Percentiles rank a stretch among this genome's conserved stretches.
Evolutionary conservation across 2,797 vertebrate species (phyloP).

Genomic region (Sebastes nivosus): DNA sequence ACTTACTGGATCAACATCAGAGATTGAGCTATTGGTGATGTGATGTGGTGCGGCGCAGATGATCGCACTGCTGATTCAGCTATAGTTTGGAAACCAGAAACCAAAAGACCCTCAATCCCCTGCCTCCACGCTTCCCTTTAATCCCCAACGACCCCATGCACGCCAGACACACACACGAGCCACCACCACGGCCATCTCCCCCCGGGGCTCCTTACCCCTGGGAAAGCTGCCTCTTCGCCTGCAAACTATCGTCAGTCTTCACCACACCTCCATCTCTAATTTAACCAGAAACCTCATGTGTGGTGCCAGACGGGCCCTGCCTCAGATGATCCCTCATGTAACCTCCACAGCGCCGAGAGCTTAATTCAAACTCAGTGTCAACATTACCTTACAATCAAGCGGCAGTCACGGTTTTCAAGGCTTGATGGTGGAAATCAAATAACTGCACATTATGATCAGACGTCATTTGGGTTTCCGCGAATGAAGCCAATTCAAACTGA

Average conservation of each 20-base stretch:
- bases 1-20: slow-evolving; percentile 68
- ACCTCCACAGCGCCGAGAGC: slow-evolving; percentile 19
- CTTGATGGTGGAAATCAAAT: slow-evolving; percentile 61
- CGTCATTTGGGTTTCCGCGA: slow-evolving; percentile 57
- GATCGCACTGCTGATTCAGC: slow-evolving; percentile 72
- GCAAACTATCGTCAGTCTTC: slow-evolving; percentile 38
- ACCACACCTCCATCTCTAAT: slow-evolving; percentile 66
- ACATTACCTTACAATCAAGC: slow-evolving; percentile 58
- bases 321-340: slow-evolving; percentile 38
- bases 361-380: slow-evolving; percentile 35
- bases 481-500: slow-evolving; percentile 56
- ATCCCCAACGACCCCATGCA: slow-evolving; percentile 53
- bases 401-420: slow-evolving; percentile 48
- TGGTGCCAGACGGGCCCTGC: slow-evolving; percentile 38
- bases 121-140: slow-evolving; percentile 59
- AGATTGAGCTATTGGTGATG: slow-evolving; percentile 51
- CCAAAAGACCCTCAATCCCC: slow-evolving; percentile 60
- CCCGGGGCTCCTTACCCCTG: slow-evolving; percentile 13
- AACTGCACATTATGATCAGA: slow-evolving; percentile 59
- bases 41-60: slow-evolving; percentile 66
- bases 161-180: slow-evolving; percentile 39
- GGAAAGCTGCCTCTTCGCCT: slow-evolving; percentile 36
- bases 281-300: slow-evolving; percentile 61
- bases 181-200: slow-evolving; percentile 8
- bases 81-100: slow-evolving; percentile 66